Base-by-base conservation (phyloP, 2,797 vertebrate species). In the Anolis apletophallus region DNA sequence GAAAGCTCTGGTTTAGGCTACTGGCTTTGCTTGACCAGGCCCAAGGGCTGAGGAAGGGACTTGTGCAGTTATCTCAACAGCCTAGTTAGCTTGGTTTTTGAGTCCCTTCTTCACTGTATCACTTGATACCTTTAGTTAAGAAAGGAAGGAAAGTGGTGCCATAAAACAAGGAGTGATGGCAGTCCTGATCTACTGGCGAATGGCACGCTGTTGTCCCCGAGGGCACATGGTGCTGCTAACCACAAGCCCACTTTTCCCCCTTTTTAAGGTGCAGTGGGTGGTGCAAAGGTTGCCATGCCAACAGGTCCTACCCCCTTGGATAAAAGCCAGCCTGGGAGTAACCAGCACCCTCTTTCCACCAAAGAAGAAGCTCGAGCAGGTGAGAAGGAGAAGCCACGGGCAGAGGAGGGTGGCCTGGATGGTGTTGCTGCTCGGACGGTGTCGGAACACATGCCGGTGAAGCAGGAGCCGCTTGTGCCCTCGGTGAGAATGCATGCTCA, bases 251-350 rank as follows among this genome's bases (percentile, higher is more conserved):
- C 91, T 93, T 97, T 96, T 93, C 98, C 97, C 97, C 97, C 96
- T 99, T 97, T 99, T 99, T 97, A 99, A 99, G 99, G 99, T 99
- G 99, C 99, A 99, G 99, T 99, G 98, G 98, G 99, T 97, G 99
- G 99, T 94, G 99, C 99, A 94, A 99, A 99, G 95, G 99, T 99
- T 50, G 99, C 98, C 90, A 97, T 99, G 96, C 97, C 98, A 94
- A 98, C 98, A 94, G 97, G 97, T 91, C 98, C 98, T 92, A 96
- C 97, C 80, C 97, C 98, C 89, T 96, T 99, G 92, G 98, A 99
- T 82, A 97, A 98, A 91, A 96, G 96, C 86, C 97, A 98, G 91
- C 97, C 98, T 0, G 98, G 98, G 91, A 97, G 98, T 95, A 98
- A 98, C 89, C 97, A 99, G 91, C 99, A 98, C 94, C 94, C 97